phyloP scores from a whole-genome alignment of 2,113 vertebrate genomes.

The Apteryx owenii region DNA sequence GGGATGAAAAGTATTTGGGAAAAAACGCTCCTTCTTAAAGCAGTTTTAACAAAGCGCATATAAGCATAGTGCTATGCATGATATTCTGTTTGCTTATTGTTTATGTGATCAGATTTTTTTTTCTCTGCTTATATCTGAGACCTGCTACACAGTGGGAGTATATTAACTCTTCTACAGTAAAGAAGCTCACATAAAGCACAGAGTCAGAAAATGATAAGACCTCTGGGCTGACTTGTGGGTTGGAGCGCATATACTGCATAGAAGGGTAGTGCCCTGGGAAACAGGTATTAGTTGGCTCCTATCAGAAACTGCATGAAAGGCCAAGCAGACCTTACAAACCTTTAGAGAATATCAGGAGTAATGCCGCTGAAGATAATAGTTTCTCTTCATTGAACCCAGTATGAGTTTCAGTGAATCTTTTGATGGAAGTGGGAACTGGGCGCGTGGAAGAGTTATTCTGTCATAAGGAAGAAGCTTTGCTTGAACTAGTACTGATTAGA shows the following conservation, averaged over 20 bases:
- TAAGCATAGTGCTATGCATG: not conserved
- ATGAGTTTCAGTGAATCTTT: not conserved
- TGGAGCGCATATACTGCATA: not conserved
- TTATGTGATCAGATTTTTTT: not conserved
- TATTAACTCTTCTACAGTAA: not conserved
- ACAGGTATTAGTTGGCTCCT: fast-evolving
- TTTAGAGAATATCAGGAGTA: not conserved
- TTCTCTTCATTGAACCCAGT: not conserved
- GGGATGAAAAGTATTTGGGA: not conserved
- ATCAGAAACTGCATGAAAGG: not conserved
- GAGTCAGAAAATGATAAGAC: not conserved
- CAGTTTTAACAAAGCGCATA: fast-evolving
- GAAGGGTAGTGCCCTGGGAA: not conserved
- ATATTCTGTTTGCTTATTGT: not conserved
- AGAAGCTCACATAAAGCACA: not conserved
- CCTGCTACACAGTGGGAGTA: not conserved
- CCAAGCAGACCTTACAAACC: not conserved
- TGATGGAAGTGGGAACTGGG: too few species aligned
- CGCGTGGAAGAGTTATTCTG: not conserved
- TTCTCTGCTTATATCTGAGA: not conserved
- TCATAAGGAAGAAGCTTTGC: not conserved
- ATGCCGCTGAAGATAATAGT: not conserved
- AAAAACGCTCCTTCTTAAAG: not conserved
- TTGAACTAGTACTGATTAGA: not conserved
- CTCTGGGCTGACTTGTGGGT: not conserved